Base-by-base conservation (phyloP, 2,113 vertebrate species). In the Rattus rattus region DNA sequence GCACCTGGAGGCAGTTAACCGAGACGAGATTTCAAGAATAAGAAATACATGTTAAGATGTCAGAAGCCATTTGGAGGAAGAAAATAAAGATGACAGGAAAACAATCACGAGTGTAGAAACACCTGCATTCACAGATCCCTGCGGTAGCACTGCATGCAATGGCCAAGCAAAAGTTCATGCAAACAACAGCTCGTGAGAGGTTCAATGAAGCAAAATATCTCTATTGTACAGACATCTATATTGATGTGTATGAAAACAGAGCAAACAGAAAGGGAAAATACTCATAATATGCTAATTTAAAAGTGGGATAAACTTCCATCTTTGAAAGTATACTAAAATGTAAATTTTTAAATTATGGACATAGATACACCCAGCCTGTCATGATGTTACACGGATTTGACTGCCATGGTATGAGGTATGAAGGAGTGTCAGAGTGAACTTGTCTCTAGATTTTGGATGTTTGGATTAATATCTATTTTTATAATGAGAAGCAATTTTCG, bases 401-500 rank as follows among this genome's bases (percentile, higher is more conserved):
- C 52, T 69, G 39, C 69, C 73, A 73, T 7, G 8, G 67, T 20
- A 54, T 83, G 67, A 10, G 6, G 67, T 20, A 54, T 76, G 8
- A 88, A 13, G 89, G 47, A 39, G 33, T 72, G 9, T 4, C 33
- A 17, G 19, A 33, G 11, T 67, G 75, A 17, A 59, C 14, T 81
- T 24, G 69, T 85, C 26, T 70, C 26, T 70, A 84, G 52, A 61
- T 85, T 85, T 26, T 95, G 39, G 20, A 80, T 77, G 12, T 87
- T 87, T 76, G 20, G 1, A 11, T 77, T 86, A 90, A 67, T 65
- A 59, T 52, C 14, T 39, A 4, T 54, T 86, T 86, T 65, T 70
- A 80, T 43, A 65, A 90, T 67, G 16, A 77, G 52, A 90, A 88
- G 43, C 70, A 90, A 93, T 43, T 96, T 94, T 88, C 39, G 0